phyloP scores from a whole-genome alignment of 2,888 invertebrate species.

The Gymnoscelis rufifasciata region DNA sequence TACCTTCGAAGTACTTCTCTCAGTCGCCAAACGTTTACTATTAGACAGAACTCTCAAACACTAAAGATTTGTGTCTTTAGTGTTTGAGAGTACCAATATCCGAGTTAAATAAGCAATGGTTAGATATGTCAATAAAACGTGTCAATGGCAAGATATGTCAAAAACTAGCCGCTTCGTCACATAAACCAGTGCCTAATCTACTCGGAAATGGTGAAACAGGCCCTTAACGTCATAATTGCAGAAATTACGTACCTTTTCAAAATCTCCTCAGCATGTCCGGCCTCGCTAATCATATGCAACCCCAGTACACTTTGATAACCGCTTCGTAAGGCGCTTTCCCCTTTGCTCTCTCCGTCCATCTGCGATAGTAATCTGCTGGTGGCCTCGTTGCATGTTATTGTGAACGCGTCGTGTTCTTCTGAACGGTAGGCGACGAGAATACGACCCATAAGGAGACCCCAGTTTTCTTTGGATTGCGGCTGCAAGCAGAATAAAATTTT shows the following conservation, averaged over 20 bases:
- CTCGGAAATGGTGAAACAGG: no score
- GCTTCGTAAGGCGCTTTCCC: slow-evolving; percentile 62
- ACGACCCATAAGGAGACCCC: slow-evolving; percentile 87
- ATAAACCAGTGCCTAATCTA: no score
- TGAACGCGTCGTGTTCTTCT: slow-evolving; percentile 52
- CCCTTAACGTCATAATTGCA: no score
- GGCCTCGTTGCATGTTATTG: slow-evolving; percentile 60
- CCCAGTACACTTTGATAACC: slow-evolving; percentile 69
- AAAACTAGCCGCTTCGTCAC: no score
- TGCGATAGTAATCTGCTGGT: slow-evolving; percentile 50
- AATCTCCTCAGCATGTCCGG: slow-evolving; percentile 56
- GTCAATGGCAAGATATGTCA: no score
- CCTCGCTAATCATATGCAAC: slow-evolving; percentile 66
- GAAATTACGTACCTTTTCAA: slow-evolving; percentile 44
- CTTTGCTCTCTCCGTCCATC: slow-evolving; percentile 62
- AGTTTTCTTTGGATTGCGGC: slow-evolving; percentile 77
- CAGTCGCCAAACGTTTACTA: no score
- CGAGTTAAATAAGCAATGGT: no score
- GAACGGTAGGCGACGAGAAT: slow-evolving; percentile 81
- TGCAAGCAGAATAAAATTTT: slow-evolving; percentile 26
- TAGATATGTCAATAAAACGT: no score
- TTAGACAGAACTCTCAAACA: no score
- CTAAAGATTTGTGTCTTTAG: no score
- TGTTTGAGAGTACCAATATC: no score
- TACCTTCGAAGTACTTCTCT: no score